These are phyloP conservation scores for Ptilodon capucinus DNA, from an alignment of 2,888 invertebrate species.

Conservation along the genomic window DNA sequence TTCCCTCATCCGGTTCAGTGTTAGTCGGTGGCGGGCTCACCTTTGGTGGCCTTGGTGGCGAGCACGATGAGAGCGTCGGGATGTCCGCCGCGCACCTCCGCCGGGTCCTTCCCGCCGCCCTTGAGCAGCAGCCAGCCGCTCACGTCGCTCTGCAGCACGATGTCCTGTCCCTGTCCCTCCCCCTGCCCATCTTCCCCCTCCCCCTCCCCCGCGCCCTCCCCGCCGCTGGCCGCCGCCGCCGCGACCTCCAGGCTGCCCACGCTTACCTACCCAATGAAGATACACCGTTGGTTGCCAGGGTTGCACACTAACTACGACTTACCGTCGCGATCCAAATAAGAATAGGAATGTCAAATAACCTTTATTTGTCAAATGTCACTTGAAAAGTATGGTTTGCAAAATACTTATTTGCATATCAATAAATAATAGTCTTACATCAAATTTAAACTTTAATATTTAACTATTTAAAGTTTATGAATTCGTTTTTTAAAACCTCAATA, in stretches of 20 bases:
- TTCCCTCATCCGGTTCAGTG: constrained; percentile 13
- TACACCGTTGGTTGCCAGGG: not conserved
- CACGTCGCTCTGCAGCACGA: constrained; percentile 92
- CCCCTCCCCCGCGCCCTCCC: constrained; percentile 32
- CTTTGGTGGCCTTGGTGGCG: constrained; percentile 97
- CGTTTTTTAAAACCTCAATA: too few species aligned
- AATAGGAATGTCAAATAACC: too few species aligned
- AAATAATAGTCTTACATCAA: too few species aligned
- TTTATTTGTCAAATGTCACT: too few species aligned
- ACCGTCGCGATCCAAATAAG: too few species aligned
- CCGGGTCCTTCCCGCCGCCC: constrained; percentile 92
- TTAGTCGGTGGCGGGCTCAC: constrained; percentile 49
- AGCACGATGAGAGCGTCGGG: constrained; percentile 97
- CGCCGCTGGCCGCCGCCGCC: constrained; percentile 24
- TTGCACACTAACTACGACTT: too few species aligned
- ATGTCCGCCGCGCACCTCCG: constrained; percentile 95
- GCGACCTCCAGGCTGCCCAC: constrained; percentile 57
- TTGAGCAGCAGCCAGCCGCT: constrained; percentile 90
- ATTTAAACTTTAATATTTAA: too few species aligned
- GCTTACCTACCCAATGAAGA: constrained; percentile 50
- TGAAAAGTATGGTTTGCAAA: too few species aligned
- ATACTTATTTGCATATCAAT: too few species aligned
- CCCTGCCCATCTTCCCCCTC: constrained; percentile 61
- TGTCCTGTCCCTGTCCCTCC: constrained; percentile 72
- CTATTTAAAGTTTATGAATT: too few species aligned